These are phyloP conservation scores for Hirtodrosophila histrioides DNA, from an alignment of 2,888 invertebrate genomes.

Conservation along the genomic window DNA sequence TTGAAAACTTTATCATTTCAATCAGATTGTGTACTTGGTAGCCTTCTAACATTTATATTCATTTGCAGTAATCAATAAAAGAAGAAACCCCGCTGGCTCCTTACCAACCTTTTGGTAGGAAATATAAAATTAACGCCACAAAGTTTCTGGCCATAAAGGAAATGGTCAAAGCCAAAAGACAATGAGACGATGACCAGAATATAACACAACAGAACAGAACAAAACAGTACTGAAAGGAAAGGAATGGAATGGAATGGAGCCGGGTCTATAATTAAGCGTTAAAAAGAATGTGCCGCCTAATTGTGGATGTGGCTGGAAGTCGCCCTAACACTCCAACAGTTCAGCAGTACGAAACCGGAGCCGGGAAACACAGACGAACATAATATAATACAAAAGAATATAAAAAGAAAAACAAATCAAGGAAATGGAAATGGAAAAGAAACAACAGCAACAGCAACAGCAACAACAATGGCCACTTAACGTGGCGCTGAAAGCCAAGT, in stretches of 20 bases:
- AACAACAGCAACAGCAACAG: conserved; percentile 13
- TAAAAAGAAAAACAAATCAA: conserved; percentile 39
- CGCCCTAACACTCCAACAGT: conserved; percentile 34
- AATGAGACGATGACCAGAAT: conserved; percentile 39
- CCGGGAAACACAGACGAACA: conserved; percentile 19
- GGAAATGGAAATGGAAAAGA: conserved; percentile 52
- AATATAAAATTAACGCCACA: conserved; percentile 65
- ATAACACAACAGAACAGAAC: conserved; percentile 10
- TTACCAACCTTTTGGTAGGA: conserved; percentile 52
- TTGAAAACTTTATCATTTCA: too few relatives aligned
- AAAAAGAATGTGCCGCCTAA: conserved; percentile 76
- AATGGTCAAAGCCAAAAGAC: conserved; percentile 66
- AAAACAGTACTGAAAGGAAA: conserved; percentile 10
- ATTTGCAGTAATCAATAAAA: conserved; percentile 21
- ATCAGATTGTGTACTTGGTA: too few relatives aligned
- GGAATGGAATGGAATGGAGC: conserved; percentile 20
- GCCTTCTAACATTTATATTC: too few relatives aligned
- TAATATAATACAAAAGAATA: conserved; percentile 25
- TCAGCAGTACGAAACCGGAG: conserved; percentile 21
- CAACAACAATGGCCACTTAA: conserved; percentile 63
- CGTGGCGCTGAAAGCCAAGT: conserved; percentile 42
- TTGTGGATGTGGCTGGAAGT: conserved; percentile 56
- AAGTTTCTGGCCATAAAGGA: conserved; percentile 55
- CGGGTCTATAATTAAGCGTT: conserved; percentile 71
- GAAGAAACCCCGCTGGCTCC: not conserved